Evolutionary conservation across 2,797 vertebrate species (phyloP).

Genomic region (Gouania willdenowi): DNA sequence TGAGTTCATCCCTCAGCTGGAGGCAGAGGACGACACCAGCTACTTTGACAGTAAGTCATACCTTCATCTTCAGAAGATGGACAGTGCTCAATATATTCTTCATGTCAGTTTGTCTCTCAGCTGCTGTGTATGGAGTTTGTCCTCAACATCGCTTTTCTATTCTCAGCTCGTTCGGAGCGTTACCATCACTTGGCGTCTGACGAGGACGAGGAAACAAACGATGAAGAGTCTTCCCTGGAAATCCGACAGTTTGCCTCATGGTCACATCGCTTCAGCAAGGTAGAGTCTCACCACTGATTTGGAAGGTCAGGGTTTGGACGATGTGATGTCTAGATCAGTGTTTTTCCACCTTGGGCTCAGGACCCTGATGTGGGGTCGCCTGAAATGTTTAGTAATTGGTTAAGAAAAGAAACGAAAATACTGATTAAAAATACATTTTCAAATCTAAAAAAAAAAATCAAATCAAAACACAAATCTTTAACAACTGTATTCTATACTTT

Average conservation of each 20-base stretch:
- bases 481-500: too few species aligned
- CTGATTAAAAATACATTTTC: too few species aligned
- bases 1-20: constrained; percentile 94
- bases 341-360: too few species aligned
- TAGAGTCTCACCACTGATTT: constrained; percentile 34
- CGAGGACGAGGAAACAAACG: constrained; percentile 89
- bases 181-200: constrained; percentile 93
- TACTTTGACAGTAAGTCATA: constrained; percentile 92
- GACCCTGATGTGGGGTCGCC: too few species aligned
- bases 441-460: too few species aligned
- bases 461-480: too few species aligned
- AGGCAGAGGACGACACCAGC: constrained; percentile 94
- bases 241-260: constrained; percentile 94
- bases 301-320: too few species aligned
- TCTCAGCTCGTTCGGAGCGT: constrained; percentile 88
- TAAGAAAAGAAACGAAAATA: too few species aligned
- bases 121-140: not conserved
- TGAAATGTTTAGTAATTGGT: too few species aligned
- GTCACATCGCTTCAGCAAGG: constrained; percentile 98
- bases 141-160: not conserved
- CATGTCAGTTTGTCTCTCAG: not conserved
- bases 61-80: too few species aligned
- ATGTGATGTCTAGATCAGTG: too few species aligned
- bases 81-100: not conserved
- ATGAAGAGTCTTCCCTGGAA: constrained; percentile 90